phyloP scores from a whole-genome alignment of 2,888 invertebrate species.

The Drosophila phalerata region DNA sequence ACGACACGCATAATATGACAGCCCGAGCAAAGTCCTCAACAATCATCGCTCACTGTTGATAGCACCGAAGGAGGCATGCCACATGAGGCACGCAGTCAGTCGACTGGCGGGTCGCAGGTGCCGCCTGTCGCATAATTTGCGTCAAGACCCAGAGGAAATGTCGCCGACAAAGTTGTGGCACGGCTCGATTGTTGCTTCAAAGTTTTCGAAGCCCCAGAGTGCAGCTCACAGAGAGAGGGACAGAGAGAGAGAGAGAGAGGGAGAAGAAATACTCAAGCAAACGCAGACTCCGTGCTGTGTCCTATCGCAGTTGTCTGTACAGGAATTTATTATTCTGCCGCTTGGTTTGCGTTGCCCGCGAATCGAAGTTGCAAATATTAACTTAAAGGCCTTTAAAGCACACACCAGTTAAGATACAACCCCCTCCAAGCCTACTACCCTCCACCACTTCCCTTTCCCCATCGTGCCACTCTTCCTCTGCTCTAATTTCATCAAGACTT shows the following conservation, averaged over 20 bases:
- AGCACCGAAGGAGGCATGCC: background rate
- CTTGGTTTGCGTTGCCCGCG: slow-evolving; percentile 3
- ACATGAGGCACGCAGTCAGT: background rate
- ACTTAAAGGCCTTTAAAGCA: slow-evolving; percentile 61
- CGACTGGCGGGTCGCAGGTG: slow-evolving; percentile 23
- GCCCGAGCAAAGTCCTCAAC: slow-evolving; percentile 44
- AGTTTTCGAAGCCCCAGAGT: slow-evolving; percentile 54
- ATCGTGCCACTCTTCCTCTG: slow-evolving; percentile 2
- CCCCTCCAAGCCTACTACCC: background rate
- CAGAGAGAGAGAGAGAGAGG: background rate
- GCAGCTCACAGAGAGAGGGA: slow-evolving; percentile 3
- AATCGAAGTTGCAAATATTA: slow-evolving; percentile 44
- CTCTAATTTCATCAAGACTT: slow-evolving; percentile 60
- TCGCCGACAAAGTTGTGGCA: slow-evolving; percentile 62
- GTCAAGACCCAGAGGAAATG: slow-evolving; percentile 68
- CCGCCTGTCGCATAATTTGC: slow-evolving; percentile 70
- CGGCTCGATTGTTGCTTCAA: slow-evolving; percentile 55
- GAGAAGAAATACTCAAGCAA: slow-evolving; percentile 22
- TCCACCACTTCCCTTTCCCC: background rate
- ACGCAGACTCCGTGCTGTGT: slow-evolving; percentile 13
- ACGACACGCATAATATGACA: slow-evolving; percentile 65
- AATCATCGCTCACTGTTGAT: slow-evolving; percentile 61
- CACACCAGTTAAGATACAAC: background rate
- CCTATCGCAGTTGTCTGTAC: slow-evolving; percentile 53
- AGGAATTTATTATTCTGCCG: slow-evolving; percentile 61